Percentiles rank a stretch among this genome's conserved stretches.
These are phyloP conservation scores for Bombus soroeensis DNA, from an alignment of 1,140 invertebrate species.

Conservation along the genomic window DNA sequence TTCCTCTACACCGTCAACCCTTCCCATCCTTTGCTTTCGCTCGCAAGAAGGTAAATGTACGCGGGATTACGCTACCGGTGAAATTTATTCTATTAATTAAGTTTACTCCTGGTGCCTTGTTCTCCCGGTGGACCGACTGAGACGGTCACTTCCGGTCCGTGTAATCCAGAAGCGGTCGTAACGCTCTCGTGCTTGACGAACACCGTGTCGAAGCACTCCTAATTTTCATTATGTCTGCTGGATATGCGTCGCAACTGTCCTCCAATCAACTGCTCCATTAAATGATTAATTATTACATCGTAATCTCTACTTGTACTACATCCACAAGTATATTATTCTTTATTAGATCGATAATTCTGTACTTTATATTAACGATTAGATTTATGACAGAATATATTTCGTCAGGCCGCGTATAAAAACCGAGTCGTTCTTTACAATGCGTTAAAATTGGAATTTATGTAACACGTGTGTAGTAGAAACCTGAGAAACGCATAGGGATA, in stretches of 20 bases:
- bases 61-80: conserved; percentile 61
- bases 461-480: not conserved
- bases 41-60: conserved; percentile 65
- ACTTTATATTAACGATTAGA: too few relatives aligned
- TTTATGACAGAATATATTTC: too few relatives aligned
- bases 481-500: not conserved
- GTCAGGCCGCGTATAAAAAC: too few relatives aligned
- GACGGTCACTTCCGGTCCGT: conserved; percentile 46
- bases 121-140: conserved; percentile 23
- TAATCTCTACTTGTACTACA: too few relatives aligned
- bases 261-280: not conserved
- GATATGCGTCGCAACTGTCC: not conserved
- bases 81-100: conserved; percentile 75
- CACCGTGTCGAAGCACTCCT: not conserved
- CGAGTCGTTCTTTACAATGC: not conserved
- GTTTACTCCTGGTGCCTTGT: conserved; percentile 54
- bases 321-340: not conserved
- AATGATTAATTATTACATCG: not conserved
- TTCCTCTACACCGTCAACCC: not conserved
- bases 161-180: conserved; percentile 25
- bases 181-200: not conserved
- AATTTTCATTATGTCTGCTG: conserved; percentile 3
- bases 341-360: too few relatives aligned
- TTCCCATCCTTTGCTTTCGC: conserved; percentile 16
- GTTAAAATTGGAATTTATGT: not conserved